Base-by-base conservation (phyloP, 64 coral and sea anemone genomes). In the Porites australiensis region DNA sequence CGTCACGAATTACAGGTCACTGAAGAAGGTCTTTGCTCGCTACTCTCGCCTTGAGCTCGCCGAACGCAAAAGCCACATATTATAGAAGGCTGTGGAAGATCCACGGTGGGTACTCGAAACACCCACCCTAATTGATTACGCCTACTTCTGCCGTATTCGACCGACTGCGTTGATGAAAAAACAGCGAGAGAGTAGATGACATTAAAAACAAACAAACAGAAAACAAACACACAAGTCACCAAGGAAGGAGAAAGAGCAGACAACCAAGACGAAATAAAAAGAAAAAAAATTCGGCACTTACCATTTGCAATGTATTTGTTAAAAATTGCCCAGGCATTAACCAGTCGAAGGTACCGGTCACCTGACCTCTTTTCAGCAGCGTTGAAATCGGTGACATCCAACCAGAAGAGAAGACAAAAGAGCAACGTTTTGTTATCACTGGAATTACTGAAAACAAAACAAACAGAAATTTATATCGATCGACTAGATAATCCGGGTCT, bases 321-420 rank as follows among this genome's bases (percentile, higher is more conserved):
- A 58, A 98, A 98, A 61, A 98, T 98, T 10, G 91, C 92, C 96
- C 96, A 98, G 0, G 89, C 96, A 78, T 86, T 88, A 66, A 93
- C 94, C 15, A 94, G 77, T 65, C 89, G 88, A 6, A 95, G 79
- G 68, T 98, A 98, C 10, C 93, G 89, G 88, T 98, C 96, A 4
- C 96, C 88, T 20, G 85, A 94, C 13, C 96, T 89, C 73, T 92
- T 94, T 46, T 88, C 96, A 13, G 82, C 88, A 13, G 92, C 86
- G 45, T 92, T 64, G 54, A 94, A 98, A 67, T 98, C 93, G 13
- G 70, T 79, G 13, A 95, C 93, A 77, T 98, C 96, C 50, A 98
- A 79, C 96, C 96, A 98, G 83, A 98, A 98, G 73, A 91, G 74
- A 62, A 98, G 65, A 50, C 65, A 82, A 16, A 60, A 91, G 18